Evolutionary conservation across 2,888 invertebrate species (phyloP).

Genomic region (Limulus polyphemus): DNA sequence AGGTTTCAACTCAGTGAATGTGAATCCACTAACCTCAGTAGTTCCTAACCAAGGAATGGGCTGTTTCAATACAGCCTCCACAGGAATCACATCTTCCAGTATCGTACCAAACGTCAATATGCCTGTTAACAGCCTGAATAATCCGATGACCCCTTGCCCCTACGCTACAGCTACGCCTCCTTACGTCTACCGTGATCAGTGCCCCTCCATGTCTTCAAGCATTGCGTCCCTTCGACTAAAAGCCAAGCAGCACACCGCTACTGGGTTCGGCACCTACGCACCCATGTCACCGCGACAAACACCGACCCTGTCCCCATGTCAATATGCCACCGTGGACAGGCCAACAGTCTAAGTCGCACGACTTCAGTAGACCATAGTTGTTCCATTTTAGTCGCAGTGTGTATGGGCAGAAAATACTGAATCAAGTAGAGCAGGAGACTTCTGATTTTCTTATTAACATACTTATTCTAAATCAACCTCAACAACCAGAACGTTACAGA

Average conservation of each 20-base stretch:
- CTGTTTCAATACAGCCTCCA: constrained; percentile 53
- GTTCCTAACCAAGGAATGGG: constrained; percentile 29
- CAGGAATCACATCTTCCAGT: constrained; percentile 43
- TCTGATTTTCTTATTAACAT: too few relatives aligned
- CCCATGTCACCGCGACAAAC: constrained; percentile 25
- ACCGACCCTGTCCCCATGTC: constrained; percentile 23
- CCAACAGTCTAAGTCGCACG: constrained; percentile 13
- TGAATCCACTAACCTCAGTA: constrained; percentile 55
- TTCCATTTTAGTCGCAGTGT: too few relatives aligned
- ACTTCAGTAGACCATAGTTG: too few relatives aligned
- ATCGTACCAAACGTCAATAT: constrained; percentile 36
- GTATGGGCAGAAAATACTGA: too few relatives aligned
- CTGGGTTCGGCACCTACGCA: constrained; percentile 11
- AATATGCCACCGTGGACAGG: constrained; percentile 22
- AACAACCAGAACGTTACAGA: too few relatives aligned
- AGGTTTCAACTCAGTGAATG: constrained; percentile 47
- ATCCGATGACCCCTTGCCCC: constrained; percentile 50
- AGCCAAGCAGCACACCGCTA: constrained; percentile 77
- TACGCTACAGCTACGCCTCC: constrained; percentile 82
- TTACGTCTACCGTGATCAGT: constrained; percentile 56
- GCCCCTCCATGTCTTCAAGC: constrained; percentile 61
- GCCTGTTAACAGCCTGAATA: constrained; percentile 27
- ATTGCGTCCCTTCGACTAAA: constrained; percentile 81
- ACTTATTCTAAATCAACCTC: too few relatives aligned
- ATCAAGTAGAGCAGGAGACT: too few relatives aligned